These are phyloP conservation scores for Prunella strophiata DNA, from an alignment of 2,797 vertebrate genomes.

Conservation along the genomic window DNA sequence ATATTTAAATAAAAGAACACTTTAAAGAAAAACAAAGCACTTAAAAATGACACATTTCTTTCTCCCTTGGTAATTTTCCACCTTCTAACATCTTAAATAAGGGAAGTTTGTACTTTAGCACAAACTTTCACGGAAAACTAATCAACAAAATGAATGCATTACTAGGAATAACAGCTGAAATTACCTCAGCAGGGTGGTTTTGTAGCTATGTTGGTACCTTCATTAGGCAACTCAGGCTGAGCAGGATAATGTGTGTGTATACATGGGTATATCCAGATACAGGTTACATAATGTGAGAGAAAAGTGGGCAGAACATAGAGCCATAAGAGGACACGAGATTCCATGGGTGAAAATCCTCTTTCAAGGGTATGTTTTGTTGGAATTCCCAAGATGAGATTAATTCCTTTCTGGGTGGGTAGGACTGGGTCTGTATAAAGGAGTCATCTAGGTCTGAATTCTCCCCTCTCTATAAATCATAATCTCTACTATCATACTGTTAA, in stretches of 20 bases:
- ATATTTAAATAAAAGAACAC: constrained; percentile 58
- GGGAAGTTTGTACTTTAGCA: constrained; percentile 19
- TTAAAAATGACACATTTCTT: constrained; percentile 58
- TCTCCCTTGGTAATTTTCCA: constrained; percentile 41
- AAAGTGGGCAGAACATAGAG: background rate
- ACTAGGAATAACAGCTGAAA: constrained; percentile 3
- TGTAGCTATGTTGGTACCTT: background rate
- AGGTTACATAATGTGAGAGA: background rate
- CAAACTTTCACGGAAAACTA: constrained; percentile 20
- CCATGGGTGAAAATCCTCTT: background rate
- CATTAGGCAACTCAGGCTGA: background rate
- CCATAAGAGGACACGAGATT: background rate
- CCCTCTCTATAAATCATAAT: background rate
- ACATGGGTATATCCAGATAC: background rate
- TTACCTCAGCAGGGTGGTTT: constrained; percentile 31
- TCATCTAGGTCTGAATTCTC: background rate
- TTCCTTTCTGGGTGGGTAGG: background rate
- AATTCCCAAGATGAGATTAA: background rate
- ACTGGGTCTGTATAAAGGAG: background rate
- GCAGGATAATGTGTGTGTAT: background rate
- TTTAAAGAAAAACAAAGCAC: constrained; percentile 35
- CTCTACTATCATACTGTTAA: background rate
- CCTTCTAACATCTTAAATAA: constrained; percentile 38
- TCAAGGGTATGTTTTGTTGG: background rate
- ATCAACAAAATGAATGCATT: constrained; percentile 34